Evolutionary conservation across 2,888 invertebrate genomes (phyloP), one percentile per base, ranked within the genome.

Genomic region (Hirtodrosophila confusa): DNA sequence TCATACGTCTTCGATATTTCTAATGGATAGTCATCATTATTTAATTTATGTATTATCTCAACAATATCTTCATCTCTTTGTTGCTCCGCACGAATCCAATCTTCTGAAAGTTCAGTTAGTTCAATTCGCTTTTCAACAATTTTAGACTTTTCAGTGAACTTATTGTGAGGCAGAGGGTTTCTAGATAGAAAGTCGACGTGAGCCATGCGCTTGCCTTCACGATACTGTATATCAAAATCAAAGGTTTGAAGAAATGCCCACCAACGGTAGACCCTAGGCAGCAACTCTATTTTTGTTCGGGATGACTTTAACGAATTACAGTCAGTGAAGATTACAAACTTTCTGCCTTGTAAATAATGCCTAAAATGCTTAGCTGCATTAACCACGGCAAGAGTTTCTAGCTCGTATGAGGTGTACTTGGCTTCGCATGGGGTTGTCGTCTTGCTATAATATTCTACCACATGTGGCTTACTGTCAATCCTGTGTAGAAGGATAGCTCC

Each of bases 281-380:
- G 39, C 23, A 64, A 37, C 17, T 64, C 48, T 6, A 48, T 44
- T 53, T 53, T 43, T 2, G 2, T 43, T 53, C 27, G 7, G 1
- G 53, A 53, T 7, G 63, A 35, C 36, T 70, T 54, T 6, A 69
- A 36, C 0, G 56, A 48, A 47, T 69, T 69, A 49, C 33, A 24
- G 8, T 51, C 33, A 23, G 24, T 24, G 10, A 41, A 41, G 4
- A 41, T 10, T 1, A 41, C n/a, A 24, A 41, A 41, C 4, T 24
- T 24, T 24, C 40, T 23, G 4, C 24, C 24, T 6, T 24, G 24
- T 5, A 41, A 5, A n/a, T 41, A 41, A 4, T 41, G 40, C 3
- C 40, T 3, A 8, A 41, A 41, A n/a, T 41, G 24, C 6, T 24
- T 41, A 10, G 24, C 40, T 5, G 40, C 23, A 40, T 40, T 24